Conservation (phyloP, 1,140 invertebrate genomes). For the Globodera rostochiensis region DNA sequence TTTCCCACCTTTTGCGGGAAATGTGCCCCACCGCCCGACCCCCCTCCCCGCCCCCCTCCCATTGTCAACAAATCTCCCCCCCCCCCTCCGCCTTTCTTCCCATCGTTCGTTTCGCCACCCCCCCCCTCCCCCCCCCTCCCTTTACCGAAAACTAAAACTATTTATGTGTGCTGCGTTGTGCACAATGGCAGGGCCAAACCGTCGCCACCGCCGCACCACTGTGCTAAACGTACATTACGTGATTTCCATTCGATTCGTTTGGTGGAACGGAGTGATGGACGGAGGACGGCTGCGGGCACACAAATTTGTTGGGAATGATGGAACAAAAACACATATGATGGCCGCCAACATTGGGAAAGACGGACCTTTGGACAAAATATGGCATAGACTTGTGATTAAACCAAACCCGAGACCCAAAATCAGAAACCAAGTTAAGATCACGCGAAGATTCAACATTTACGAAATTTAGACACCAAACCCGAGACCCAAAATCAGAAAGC, state of each 20-base stretch:
- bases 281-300: no score
- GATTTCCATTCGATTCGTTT: slow-evolving; percentile 1
- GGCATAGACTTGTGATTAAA: no score
- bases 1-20: background rate
- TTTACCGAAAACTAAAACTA: background rate
- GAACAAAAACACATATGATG: background rate
- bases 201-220: background rate
- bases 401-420: no score
- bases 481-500: no score
- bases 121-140: no score
- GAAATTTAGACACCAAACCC: no score
- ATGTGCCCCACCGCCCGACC: background rate
- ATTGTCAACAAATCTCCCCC: background rate
- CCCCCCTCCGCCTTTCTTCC: background rate
- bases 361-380: no score
- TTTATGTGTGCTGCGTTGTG: background rate
- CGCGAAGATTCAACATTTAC: no score
- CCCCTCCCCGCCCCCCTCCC: no score
- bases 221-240: background rate
- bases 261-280: background rate
- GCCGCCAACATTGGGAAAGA: no score
- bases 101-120: background rate
- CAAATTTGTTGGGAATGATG: background rate
- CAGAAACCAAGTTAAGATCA: no score
- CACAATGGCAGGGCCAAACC: slow-evolving; percentile 1